Evolutionary conservation across 2,797 vertebrate species (phyloP), one percentile per base, ranked within the genome.

Genomic region (Anguilla marmorata): DNA sequence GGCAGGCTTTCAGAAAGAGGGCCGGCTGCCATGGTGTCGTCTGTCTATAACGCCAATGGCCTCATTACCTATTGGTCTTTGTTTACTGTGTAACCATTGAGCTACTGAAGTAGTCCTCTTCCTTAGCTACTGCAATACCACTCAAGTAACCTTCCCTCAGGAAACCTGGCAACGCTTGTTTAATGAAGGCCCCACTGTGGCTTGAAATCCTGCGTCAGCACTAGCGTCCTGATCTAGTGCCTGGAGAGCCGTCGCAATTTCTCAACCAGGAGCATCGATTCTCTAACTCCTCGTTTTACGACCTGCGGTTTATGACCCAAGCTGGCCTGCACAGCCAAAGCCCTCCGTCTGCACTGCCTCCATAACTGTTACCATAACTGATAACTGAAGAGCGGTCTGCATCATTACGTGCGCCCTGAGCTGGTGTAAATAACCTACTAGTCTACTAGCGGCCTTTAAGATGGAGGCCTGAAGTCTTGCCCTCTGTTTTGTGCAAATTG

Each of bases 141-240:
- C 41, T 7, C 45, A 6, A 27, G 30, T n/a, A 93, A 92, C 89
- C 93, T 93, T 93, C 93, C 91, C 93, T 93, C 91, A 93, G 91
- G 30, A 84, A 84, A 52, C 45, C 50, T 50, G 50, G 50, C 50
- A 27, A 54, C 48, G 12, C 80, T 7, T 16, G n/a, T 84, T 54
- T 84, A 27, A 54, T 54, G n/a, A 50, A 84, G 48, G 45, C 6
- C 80, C 50, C 14, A 16, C 37, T 7, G 37, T 9, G 45, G 45
- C 48, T 27, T 3, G 45, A 48, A 84, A 6, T 19, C 76, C 76
- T 30, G 79, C 1, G 11, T 87, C 86, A 82, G 76, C 74, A 66
- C 8, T 58, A 82, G 37, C 48, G 5, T 33, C 54, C 86, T n/a
- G 33, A 21, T 16, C 54, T 24, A 60, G 45, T 83, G 80, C 60